Base-by-base conservation (phyloP, 2,888 invertebrate genomes). In the Zaprionus obscuricornis region DNA sequence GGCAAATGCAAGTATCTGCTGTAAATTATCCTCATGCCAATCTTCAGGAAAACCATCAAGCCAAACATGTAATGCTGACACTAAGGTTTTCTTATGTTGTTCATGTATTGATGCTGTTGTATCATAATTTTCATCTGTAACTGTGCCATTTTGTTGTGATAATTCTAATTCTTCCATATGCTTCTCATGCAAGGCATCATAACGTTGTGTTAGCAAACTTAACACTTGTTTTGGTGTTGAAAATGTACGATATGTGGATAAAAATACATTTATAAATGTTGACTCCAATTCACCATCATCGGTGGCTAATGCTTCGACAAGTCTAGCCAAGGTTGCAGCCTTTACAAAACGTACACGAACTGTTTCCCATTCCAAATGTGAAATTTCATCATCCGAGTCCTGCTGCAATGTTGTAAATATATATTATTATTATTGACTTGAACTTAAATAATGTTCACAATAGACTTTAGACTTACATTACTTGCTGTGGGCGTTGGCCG, bases 301-400 rank as follows among this genome's bases (percentile, higher is more conserved):
- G 52, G 97, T 96, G 64, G 97, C 96, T 76, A 98, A 92, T 56
- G 97, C 96, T 91, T 98, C 98, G 54, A 99, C 97, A 68, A 99
- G 93, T 16, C 96, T 94, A 88, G 96, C 95, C 76, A 99, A 93
- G 2, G 98, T 97, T 51, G 98, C 99, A 10, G 98, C 98, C 91
- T 98, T 98, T 74, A 99, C 94, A 88, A 97, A 96, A 59, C 97
- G 94, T 66, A 98, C 97, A 69, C 97, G 94, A 69, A 98, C 97
- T 29, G 98, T 98, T 92, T 98, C 98, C 99, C 99, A 99, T 93
- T 99, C 98, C 89, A 99, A 91, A 90, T 98, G 98, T 42, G 97
- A 97, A 79, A 97, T 97, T 91, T 96, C 96, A 91, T 96, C 96
- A 88, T 96, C 96, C 1, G 96, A 96, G 88, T 96, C 96, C 95